A percentile compares a stretch with the other conserved stretches of the same genome.
phyloP scores from a whole-genome alignment of 2,113 vertebrate genomes.

The Emydura subglobosa region DNA sequence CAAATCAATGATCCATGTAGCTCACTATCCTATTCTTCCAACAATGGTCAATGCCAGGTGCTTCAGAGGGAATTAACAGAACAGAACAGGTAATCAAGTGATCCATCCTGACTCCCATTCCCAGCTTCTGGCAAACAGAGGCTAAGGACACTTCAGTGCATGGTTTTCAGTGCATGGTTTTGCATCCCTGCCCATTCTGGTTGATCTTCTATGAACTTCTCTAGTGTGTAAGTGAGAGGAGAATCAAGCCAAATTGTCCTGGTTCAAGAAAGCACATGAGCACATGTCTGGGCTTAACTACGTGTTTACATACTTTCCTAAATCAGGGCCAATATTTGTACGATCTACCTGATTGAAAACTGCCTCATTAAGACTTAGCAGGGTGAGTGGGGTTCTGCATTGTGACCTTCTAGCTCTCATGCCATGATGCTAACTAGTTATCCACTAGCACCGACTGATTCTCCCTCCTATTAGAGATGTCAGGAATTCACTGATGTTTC shows the following conservation, averaged over 20 bases:
- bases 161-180: no score
- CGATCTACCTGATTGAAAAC: background rate
- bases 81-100: no score
- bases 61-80: no score
- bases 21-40: no score
- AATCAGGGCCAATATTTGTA: background rate
- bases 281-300: background rate
- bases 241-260: background rate
- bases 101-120: no score
- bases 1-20: no score
- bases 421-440: background rate
- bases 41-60: no score
- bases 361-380: slow-evolving; percentile 2
- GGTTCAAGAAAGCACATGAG: background rate
- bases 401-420: background rate
- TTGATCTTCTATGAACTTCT: no score
- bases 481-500: slow-evolving; percentile 34
- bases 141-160: no score
- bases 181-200: no score
- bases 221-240: background rate
- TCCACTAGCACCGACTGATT: background rate
- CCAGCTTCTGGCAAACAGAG: no score
- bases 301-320: background rate
- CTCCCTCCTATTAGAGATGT: slow-evolving; percentile 47
- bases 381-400: slow-evolving; percentile 12